These are phyloP conservation scores for Linurgus olivaceus DNA, from an alignment of 2,797 vertebrate genomes.

Conservation along the genomic window DNA sequence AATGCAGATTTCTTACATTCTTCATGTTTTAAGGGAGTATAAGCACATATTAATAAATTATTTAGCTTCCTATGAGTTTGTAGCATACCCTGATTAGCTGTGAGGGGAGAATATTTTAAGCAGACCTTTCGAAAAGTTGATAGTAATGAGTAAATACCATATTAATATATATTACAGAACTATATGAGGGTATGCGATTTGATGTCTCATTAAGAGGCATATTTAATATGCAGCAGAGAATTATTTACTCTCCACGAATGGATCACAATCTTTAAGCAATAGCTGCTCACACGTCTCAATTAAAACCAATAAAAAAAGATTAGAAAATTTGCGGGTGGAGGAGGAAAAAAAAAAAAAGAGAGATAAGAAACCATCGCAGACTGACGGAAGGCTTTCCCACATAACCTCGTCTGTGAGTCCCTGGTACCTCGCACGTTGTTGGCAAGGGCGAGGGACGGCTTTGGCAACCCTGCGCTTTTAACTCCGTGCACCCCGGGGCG, in stretches of 20 bases:
- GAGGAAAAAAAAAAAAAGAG: no score
- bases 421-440: neutral
- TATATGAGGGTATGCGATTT: neutral
- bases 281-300: neutral
- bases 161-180: neutral
- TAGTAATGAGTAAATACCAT: neutral
- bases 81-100: neutral
- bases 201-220: neutral
- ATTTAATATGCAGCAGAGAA: neutral
- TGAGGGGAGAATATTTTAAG: neutral
- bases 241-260: neutral
- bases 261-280: neutral
- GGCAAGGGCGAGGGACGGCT: neutral
- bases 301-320: neutral
- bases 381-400: neutral
- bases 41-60: neutral
- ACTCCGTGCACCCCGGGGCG: neutral
- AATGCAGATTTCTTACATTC: neutral
- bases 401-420: neutral
- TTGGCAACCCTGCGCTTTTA: neutral
- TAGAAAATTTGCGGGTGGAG: fast-evolving
- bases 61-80: neutral
- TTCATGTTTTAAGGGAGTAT: neutral
- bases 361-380: neutral
- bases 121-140: neutral